Evolutionary conservation across 2,888 invertebrate species (phyloP).

Genomic region (Pteria penguin): DNA sequence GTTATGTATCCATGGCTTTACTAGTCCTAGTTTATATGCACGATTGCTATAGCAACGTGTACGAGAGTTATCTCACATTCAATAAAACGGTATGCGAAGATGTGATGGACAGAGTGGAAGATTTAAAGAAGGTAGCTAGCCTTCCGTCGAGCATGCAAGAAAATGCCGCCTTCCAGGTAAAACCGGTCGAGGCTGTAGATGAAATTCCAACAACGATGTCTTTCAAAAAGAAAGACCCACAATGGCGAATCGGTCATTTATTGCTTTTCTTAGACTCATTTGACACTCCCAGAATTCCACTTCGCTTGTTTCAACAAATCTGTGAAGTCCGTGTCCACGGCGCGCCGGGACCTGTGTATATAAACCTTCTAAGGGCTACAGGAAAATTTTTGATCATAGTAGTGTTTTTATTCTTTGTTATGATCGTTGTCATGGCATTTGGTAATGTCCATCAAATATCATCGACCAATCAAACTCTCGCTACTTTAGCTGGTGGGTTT

Average conservation of each 20-base stretch:
- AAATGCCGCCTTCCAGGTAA: slow-evolving; percentile 75
- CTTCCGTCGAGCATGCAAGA: slow-evolving; percentile 72
- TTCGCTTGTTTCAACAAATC: slow-evolving; percentile 73
- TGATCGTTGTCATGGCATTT: slow-evolving; percentile 77
- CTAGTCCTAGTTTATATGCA: slow-evolving; percentile 77
- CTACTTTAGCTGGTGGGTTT: slow-evolving; percentile 75
- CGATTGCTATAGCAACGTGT: slow-evolving; percentile 78
- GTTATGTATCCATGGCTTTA: slow-evolving; percentile 76
- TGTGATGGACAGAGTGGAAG: slow-evolving; percentile 73
- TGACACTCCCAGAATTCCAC: slow-evolving; percentile 76
- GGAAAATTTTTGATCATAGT: slow-evolving; percentile 76
- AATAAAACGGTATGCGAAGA: slow-evolving; percentile 76
- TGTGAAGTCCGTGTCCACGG: slow-evolving; percentile 76
- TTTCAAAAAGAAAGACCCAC: slow-evolving; percentile 66
- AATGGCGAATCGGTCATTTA: slow-evolving; percentile 76
- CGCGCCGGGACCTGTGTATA: slow-evolving; percentile 76
- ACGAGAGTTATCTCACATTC: slow-evolving; percentile 77
- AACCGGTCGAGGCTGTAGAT: slow-evolving; percentile 68
- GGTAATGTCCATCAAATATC: slow-evolving; percentile 75
- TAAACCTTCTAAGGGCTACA: slow-evolving; percentile 73
- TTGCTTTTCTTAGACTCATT: slow-evolving; percentile 77
- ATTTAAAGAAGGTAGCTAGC: slow-evolving; percentile 72
- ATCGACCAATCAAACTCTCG: slow-evolving; percentile 76
- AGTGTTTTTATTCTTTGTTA: slow-evolving; percentile 75
- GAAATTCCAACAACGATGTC: slow-evolving; percentile 64